Conservation (phyloP, 53 echinoderm and acorn worm species). For the Hippasteria phrygiana region DNA sequence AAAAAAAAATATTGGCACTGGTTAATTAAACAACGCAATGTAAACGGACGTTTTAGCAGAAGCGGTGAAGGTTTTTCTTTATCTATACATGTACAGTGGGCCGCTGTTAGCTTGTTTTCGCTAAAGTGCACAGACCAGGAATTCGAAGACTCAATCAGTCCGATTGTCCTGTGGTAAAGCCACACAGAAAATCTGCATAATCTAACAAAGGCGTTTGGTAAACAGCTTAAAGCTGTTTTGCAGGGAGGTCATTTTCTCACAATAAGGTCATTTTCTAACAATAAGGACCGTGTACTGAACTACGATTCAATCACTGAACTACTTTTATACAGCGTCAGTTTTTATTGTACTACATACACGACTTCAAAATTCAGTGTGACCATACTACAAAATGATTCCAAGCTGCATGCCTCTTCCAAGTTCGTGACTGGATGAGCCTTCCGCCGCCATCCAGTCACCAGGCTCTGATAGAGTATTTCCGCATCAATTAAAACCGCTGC, state of each 20-base stretch:
- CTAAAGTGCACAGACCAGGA: not conserved
- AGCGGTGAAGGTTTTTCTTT: not conserved
- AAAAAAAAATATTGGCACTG: not conserved
- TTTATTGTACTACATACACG: too few relatives aligned
- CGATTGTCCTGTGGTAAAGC: not conserved
- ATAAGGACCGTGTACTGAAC: not conserved
- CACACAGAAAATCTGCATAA: constrained; percentile 23
- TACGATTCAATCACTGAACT: not conserved
- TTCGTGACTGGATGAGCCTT: not conserved
- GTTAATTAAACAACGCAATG: not conserved
- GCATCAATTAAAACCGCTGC: constrained; percentile 23
- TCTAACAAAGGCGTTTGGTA: constrained; percentile 9
- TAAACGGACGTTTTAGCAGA: not conserved
- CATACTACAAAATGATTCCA: not conserved
- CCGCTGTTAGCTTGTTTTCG: too few relatives aligned
- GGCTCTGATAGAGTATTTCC: constrained; percentile 44
- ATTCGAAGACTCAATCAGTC: not conserved
- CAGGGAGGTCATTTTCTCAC: not conserved
- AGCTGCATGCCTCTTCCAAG: not conserved
- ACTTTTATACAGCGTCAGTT: not conserved
- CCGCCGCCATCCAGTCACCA: constrained; percentile 6
- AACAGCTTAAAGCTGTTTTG: constrained; percentile 2
- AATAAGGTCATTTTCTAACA: not conserved
- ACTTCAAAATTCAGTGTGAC: too few relatives aligned
- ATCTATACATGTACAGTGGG: too few relatives aligned